Evolutionary conservation across 1,140 invertebrate species (phyloP).

Genomic region (Anadara kagoshimensis): DNA sequence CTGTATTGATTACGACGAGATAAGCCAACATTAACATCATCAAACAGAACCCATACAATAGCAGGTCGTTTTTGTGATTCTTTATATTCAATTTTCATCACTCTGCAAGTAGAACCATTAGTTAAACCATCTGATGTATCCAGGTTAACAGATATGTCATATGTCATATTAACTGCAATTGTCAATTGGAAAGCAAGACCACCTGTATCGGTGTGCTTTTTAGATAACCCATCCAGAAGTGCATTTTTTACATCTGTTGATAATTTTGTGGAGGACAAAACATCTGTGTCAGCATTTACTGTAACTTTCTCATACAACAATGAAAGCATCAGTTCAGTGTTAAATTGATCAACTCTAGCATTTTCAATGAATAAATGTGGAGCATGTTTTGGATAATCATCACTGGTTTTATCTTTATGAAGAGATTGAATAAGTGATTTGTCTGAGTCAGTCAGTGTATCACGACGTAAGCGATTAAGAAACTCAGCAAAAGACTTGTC

Average conservation of each 20-base stretch:
- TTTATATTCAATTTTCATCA: conserved; percentile 18
- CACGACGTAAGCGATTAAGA: conserved; percentile 34
- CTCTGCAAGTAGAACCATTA: conserved; percentile 16
- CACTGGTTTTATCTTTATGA: not conserved
- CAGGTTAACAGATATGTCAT: conserved; percentile 21
- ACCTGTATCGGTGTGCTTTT: not conserved
- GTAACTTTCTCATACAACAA: not conserved
- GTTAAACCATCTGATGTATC: conserved; percentile 22
- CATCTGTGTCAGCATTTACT: not conserved
- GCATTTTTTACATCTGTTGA: not conserved
- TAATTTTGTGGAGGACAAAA: not conserved
- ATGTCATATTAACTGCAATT: conserved; percentile 14
- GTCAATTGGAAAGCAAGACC: not conserved
- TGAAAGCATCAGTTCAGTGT: not conserved
- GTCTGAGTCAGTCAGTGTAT: conserved; percentile 29
- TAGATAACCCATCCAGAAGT: not conserved
- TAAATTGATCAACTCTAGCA: conserved; percentile 6
- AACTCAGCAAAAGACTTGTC: conserved; percentile 40
- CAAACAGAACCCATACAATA: conserved; percentile 35
- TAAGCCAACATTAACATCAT: conserved; percentile 19
- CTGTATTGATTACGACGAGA: conserved; percentile 21
- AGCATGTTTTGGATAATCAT: not conserved
- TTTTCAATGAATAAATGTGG: conserved; percentile 23
- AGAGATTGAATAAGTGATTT: not conserved
- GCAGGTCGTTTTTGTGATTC: conserved; percentile 10